Conservation (phyloP, 2,888 invertebrate species). For the Netelia inedita region DNA sequence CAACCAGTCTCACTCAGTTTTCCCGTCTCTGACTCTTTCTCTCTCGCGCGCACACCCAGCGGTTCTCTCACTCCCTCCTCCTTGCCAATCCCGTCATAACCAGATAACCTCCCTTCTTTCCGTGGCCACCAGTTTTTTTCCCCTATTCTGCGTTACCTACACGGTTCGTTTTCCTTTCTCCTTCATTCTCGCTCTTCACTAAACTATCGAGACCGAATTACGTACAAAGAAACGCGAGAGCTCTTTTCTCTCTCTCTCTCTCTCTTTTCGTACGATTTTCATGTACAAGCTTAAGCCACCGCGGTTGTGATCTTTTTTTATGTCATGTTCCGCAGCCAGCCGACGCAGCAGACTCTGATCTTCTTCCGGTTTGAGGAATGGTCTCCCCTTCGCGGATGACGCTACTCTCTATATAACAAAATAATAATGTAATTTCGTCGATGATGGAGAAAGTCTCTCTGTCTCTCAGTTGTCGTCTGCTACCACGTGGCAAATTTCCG, state of each 20-base stretch:
- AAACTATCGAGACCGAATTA: not conserved
- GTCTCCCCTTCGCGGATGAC: slow-evolving; percentile 43
- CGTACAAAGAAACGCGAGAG: slow-evolving; percentile 2
- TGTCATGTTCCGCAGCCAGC: slow-evolving; percentile 8
- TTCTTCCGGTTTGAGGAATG: slow-evolving; percentile 54
- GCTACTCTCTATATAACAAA: slow-evolving; percentile 31
- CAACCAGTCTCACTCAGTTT: slow-evolving; percentile 30
- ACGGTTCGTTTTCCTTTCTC: not conserved
- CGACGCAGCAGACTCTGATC: slow-evolving; percentile 41
- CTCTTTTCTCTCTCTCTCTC: not conserved
- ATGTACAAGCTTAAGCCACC: not conserved
- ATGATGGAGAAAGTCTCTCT: slow-evolving; percentile 48
- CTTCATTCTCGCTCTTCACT: not conserved
- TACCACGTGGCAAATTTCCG: slow-evolving; percentile 6
- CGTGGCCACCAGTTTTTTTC: not conserved
- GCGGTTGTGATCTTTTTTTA: slow-evolving; percentile 3
- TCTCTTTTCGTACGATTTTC: not conserved
- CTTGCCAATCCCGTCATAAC: slow-evolving; percentile 42
- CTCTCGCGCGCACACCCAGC: not conserved
- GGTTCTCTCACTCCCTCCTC: not conserved
- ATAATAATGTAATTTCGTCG: slow-evolving; percentile 54
- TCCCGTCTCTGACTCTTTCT: slow-evolving; percentile 29
- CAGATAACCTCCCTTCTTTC: slow-evolving; percentile 53
- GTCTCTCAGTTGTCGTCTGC: slow-evolving; percentile 30
- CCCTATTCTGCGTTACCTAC: not conserved